These are phyloP conservation scores for Setophaga kirtlandii DNA, from an alignment of 2,113 vertebrate genomes.

Conservation along the genomic window DNA sequence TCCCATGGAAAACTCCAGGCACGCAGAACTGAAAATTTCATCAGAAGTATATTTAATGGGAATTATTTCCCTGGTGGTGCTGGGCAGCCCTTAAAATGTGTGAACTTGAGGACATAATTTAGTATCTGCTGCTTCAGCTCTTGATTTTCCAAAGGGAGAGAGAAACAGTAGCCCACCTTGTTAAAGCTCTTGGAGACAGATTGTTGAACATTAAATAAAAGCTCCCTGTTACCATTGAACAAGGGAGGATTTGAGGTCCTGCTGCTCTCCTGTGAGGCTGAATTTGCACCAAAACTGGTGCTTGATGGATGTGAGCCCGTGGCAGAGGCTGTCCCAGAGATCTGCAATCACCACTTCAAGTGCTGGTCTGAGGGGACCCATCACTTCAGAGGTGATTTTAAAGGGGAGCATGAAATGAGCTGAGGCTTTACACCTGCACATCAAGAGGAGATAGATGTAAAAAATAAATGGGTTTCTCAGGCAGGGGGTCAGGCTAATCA, in stretches of 20 bases:
- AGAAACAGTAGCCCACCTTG: not conserved
- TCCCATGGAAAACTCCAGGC: not conserved
- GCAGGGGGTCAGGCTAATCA: not conserved
- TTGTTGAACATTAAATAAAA: slow-evolving; percentile 15
- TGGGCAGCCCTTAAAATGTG: not conserved
- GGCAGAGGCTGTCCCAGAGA: slow-evolving; percentile 13
- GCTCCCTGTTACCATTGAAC: not conserved
- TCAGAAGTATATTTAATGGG: not conserved
- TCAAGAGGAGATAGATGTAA: not conserved
- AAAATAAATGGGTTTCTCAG: not conserved
- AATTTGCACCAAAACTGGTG: not conserved
- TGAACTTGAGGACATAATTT: not conserved
- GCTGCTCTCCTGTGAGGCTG: not conserved
- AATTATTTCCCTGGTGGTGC: not conserved
- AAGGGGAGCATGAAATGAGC: not conserved
- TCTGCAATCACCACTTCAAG: not conserved
- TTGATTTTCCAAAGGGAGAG: not conserved
- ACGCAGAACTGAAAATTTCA: not conserved
- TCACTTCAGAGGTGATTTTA: not conserved
- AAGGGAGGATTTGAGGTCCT: not conserved
- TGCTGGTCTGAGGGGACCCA: not conserved
- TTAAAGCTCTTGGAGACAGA: not conserved
- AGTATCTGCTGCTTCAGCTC: not conserved
- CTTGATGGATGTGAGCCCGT: slow-evolving; percentile 14
- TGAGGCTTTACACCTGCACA: not conserved